Percentiles rank a stretch among this genome's conserved stretches.
Evolutionary conservation across 2,888 invertebrate genomes (phyloP).

Genomic region (Molorchus minor): DNA sequence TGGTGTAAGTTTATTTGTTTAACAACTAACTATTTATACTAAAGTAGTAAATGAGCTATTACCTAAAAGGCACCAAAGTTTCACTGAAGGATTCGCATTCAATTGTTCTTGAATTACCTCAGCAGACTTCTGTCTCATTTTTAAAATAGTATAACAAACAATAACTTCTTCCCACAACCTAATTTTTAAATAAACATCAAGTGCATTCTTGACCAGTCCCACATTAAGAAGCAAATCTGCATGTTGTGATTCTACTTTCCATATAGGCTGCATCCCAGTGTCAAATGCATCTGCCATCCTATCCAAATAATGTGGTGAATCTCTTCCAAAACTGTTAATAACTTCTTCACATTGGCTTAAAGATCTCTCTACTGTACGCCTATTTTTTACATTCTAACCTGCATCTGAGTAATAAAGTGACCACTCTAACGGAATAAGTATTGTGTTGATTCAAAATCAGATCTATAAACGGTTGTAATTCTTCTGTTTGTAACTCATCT

Average conservation of each 20-base stretch:
- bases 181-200: slow-evolving; percentile 79
- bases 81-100: slow-evolving; percentile 80
- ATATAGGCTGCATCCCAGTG: slow-evolving; percentile 75
- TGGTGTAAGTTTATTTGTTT: too few species aligned
- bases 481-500: slow-evolving; percentile 83
- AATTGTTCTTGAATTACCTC: slow-evolving; percentile 86
- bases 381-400: slow-evolving; percentile 78
- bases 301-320: slow-evolving; percentile 60
- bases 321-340: slow-evolving; percentile 67
- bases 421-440: slow-evolving; percentile 80
- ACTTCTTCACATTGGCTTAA: slow-evolving; percentile 87
- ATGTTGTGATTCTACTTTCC: slow-evolving; percentile 79
- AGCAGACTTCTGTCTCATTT: slow-evolving; percentile 89
- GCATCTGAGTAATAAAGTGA: slow-evolving; percentile 77
- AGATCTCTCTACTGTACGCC: slow-evolving; percentile 87
- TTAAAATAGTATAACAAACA: slow-evolving; percentile 85
- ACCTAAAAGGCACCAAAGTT: slow-evolving; percentile 86
- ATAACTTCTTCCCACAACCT: slow-evolving; percentile 94
- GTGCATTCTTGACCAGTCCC: slow-evolving; percentile 85
- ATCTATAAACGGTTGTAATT: slow-evolving; percentile 81
- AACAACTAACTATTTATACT: too few species aligned
- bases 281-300: slow-evolving; percentile 74
- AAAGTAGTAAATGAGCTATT: slow-evolving; percentile 14
- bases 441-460: slow-evolving; percentile 72
- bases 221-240: slow-evolving; percentile 82